Conservation (phyloP, 2,888 invertebrate genomes). For the Tetheella fluctuosa region DNA sequence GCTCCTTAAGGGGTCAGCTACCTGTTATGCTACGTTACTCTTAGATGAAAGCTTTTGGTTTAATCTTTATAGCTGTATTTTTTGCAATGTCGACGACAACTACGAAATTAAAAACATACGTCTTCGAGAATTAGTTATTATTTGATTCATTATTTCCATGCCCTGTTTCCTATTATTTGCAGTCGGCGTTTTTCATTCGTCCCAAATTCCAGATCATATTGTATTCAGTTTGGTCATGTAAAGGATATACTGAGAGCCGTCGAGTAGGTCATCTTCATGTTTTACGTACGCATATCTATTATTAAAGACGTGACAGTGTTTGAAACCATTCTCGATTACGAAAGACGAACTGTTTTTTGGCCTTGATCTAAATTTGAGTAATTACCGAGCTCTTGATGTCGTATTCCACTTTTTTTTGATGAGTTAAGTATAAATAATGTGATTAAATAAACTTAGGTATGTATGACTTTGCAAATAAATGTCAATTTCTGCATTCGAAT, state of each 20-base stretch:
- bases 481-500: neutral
- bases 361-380: slow-evolving; percentile 11
- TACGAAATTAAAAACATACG: no score
- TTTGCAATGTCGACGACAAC: neutral
- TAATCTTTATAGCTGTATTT: neutral
- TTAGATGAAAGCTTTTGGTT: no score
- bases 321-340: slow-evolving; percentile 2
- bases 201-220: no score
- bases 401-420: neutral
- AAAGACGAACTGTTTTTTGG: slow-evolving; percentile 8
- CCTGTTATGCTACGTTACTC: neutral
- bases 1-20: neutral
- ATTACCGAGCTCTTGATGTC: neutral
- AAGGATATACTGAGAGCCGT: neutral
- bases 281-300: slow-evolving; percentile 6
- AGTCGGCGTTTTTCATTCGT: no score
- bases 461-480: neutral
- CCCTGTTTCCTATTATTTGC: no score
- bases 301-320: slow-evolving; percentile 7
- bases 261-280: neutral
- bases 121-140: neutral
- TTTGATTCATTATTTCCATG: no score
- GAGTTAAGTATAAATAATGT: neutral
- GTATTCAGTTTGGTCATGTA: neutral
- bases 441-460: neutral